Conservation (phyloP, 2,113 vertebrate species). For the Gopherus evgoodei region DNA sequence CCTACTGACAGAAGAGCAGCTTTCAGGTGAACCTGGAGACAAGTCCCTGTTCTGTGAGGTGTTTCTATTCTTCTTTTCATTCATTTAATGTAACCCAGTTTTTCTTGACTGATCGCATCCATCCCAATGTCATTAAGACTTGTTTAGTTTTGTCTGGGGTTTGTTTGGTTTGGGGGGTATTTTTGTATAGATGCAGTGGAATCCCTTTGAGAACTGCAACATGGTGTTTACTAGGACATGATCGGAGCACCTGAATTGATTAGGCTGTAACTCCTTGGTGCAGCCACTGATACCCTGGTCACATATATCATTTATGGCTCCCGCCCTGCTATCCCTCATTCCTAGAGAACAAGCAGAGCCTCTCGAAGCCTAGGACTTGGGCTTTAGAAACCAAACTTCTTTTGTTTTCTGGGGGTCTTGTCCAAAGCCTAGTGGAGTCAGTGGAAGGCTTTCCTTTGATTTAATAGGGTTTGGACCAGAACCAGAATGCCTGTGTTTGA, state of each 20-base stretch:
- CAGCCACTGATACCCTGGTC: neutral
- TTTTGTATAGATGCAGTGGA: neutral
- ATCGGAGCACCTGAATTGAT: neutral
- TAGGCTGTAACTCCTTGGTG: neutral
- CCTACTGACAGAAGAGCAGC: neutral
- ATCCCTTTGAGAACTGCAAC: neutral
- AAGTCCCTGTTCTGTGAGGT: neutral
- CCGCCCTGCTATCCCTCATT: neutral
- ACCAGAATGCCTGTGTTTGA: neutral
- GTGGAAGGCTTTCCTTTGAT: neutral
- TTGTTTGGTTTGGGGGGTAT: neutral
- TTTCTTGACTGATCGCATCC: neutral
- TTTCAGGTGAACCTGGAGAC: neutral
- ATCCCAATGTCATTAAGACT: neutral
- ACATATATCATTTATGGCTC: neutral
- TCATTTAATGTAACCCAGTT: neutral
- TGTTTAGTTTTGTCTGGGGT: neutral
- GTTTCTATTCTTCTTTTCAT: neutral
- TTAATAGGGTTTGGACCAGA: neutral
- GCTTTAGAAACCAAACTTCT: neutral
- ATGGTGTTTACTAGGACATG: neutral
- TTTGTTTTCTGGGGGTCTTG: neutral
- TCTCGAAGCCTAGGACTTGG: neutral
- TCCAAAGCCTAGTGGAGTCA: neutral
- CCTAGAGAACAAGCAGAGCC: neutral